These are phyloP conservation scores for Bufo bufo DNA, from an alignment of 2,113 vertebrate genomes.

Conservation along the genomic window DNA sequence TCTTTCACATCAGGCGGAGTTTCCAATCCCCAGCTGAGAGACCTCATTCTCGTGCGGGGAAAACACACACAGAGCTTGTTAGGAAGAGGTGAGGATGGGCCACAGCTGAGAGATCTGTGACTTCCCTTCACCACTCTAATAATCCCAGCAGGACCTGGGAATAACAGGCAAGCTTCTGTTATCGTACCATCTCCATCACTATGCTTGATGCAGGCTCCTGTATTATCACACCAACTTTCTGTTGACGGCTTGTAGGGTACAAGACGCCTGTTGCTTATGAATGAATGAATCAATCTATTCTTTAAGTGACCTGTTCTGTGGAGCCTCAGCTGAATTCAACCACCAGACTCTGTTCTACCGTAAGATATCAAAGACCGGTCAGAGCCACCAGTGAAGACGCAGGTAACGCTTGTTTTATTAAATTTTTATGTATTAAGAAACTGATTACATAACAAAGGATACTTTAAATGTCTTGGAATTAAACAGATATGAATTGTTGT, in stretches of 20 bases:
- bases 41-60: conserved; percentile 50
- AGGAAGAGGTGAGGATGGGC: conserved; percentile 50
- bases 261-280: conserved; percentile 56
- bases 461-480: neutral
- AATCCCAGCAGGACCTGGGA: conserved; percentile 41
- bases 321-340: neutral
- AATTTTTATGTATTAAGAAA: neutral
- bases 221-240: conserved; percentile 24
- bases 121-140: conserved; percentile 21
- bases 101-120: conserved; percentile 35
- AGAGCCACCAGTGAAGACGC: neutral
- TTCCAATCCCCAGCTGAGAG: conserved; percentile 58
- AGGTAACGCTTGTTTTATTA: conserved; percentile 26
- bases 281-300: conserved; percentile 24
- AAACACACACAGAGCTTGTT: conserved; percentile 42
- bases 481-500: neutral
- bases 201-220: conserved; percentile 16
- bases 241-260: neutral
- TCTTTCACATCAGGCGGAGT: conserved; percentile 57
- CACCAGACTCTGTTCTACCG: neutral
- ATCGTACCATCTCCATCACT: conserved; percentile 32
- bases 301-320: conserved; percentile 11
- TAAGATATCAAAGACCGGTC: neutral
- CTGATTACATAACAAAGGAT: neutral
- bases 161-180: conserved; percentile 21